These are phyloP conservation scores for Cynopterus sphinx DNA, from an alignment of 2,797 vertebrate genomes.

Conservation along the genomic window DNA sequence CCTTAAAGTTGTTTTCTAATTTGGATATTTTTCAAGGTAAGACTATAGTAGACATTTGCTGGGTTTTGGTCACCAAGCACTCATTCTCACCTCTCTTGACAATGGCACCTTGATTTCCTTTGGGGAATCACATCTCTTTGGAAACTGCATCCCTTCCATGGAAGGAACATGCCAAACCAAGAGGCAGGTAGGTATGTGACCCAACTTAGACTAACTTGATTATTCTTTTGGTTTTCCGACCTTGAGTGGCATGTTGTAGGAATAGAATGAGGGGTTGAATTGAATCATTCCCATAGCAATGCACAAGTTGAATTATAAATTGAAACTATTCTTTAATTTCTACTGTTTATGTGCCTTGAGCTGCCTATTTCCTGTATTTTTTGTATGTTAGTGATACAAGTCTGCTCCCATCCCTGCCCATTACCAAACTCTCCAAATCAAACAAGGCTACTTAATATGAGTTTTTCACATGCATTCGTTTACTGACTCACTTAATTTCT, in stretches of 20 bases:
- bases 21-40: not conserved
- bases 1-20: slow-evolving; percentile 14
- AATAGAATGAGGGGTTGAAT: not conserved
- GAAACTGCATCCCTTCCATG: not conserved
- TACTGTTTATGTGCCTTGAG: not conserved
- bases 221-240: not conserved
- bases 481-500: not conserved
- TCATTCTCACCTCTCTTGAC: not conserved
- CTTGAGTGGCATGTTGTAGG: not conserved
- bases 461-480: not conserved
- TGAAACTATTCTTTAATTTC: not conserved
- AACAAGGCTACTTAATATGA: not conserved
- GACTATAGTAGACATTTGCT: not conserved
- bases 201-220: not conserved
- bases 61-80: not conserved
- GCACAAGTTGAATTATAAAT: not conserved
- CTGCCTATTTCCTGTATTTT: not conserved
- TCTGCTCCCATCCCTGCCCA: not conserved
- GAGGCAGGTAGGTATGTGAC: not conserved
- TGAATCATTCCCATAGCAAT: not conserved
- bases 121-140: not conserved
- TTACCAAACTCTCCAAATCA: not conserved
- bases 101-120: slow-evolving; percentile 22
- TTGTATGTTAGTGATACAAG: not conserved
- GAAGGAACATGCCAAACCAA: not conserved